Base-by-base conservation (phyloP, 1,140 invertebrate genomes). In the Orchestia grillus region DNA sequence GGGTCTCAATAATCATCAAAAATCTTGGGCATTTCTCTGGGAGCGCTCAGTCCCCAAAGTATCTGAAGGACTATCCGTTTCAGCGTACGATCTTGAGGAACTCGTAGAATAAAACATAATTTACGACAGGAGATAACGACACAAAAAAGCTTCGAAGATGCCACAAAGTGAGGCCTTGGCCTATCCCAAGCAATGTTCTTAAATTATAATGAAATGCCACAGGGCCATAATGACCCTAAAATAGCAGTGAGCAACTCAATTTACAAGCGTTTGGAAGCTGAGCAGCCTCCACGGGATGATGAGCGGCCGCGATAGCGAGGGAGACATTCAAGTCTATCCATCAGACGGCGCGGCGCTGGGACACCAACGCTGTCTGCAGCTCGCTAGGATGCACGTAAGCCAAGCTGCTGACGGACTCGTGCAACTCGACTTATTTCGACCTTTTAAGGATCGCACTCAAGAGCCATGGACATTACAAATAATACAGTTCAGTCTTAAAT, bases 181-280 rank as follows among this genome's bases (percentile, higher is more conserved):
- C 62, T 36, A 77, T 77, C 62, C 62, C 15, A 77, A 77, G 62
- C 62, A 77, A 77, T 77, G 62, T 77, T 77, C 62, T 28, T 77
- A 77, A 77, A 77, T 77, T 77, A 77, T 77, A 77, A 77, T 77
- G 62, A 77, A 77, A 77, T 28, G 62, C 62, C 36, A 77, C 36
- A 28, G 62, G 62, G 28, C 62, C 28, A 77, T 77, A 77, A 77
- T 77, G 62, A 77, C 62, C 62, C 62, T 77, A 77, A 77, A 77
- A 77, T 77, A 77, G 62, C 62, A 77, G 62, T 77, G 62, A 77
- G 62, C 62, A 77, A 77, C 62, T 77, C 62, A 77, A 77, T 77
- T 77, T 77, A 77, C 62, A 77, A 77, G 62, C 62, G 62, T 77
- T 77, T 77, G 62, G 62, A 77, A 77, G 62, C 62, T 77, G 62